Base-by-base conservation (phyloP, 2,797 vertebrate species). In the Notolepis coatsorum region DNA sequence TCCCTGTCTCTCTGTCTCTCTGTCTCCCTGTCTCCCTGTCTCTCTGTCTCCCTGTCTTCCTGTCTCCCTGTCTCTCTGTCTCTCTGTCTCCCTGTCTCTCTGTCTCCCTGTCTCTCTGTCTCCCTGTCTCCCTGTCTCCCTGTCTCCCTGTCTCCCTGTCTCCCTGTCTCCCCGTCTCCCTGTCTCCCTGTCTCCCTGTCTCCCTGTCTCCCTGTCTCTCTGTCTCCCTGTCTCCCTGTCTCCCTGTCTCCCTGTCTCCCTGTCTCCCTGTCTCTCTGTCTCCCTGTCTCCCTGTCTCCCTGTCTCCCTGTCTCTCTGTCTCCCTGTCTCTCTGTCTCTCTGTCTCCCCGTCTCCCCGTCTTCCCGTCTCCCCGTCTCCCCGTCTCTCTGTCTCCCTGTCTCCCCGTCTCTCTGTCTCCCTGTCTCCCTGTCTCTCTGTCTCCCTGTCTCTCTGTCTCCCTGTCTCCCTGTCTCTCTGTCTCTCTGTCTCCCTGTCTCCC, bases 291-390 rank as follows among this genome's bases (percentile, higher is more conserved):
- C 73, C 59, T 45, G 75, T 71, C 73, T n/a, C 51, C 24, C 50
- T 73, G 49, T 62, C 61, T 64, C 47, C 39, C 46, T 78, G 70
- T 64, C 63, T 75, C 75, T 72, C 67, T 68, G 64, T 58, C 52
- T 49, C 21, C 73, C 59, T 45, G 75, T 71, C 73, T n/a, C 51
- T 25, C 50, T 73, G 49, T 62, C 61, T 64, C 47, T 35, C 46
- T 78, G 70, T 64, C 63, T 75, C 75, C 70, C 67, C 66, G 64
- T 58, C 52, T 49, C 21, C 73, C 59, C 77, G n/a, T n/a, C n/a
- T n/a, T n/a, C n/a, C n/a, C n/a, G n/a, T n/a, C 69, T 71, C 51
- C 24, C 50, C 71, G 49, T 62, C 61, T 64, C 47, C 39, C 46
- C 77, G 70, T 64, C 63, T 75, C 75, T 72, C 67, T 68, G 64